These are phyloP conservation scores for Apocrypta bakeri DNA, from an alignment of 1,140 invertebrate species.

Conservation along the genomic window DNA sequence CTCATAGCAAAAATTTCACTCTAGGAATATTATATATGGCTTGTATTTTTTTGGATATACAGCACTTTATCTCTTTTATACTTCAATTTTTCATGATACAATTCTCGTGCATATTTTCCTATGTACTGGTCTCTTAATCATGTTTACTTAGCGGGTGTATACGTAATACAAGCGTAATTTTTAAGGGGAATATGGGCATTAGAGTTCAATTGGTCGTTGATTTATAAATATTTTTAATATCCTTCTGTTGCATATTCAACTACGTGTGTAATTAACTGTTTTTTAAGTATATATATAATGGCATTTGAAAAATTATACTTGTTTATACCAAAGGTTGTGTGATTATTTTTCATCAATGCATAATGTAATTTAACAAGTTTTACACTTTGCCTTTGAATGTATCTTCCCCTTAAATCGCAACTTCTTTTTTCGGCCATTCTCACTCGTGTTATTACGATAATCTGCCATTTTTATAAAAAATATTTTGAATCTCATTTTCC, in stretches of 20 bases:
- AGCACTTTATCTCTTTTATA: neutral
- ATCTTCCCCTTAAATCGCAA: conserved; percentile 22
- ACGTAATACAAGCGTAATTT: conserved; percentile 7
- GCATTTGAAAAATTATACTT: neutral
- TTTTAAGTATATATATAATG: neutral
- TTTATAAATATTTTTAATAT: neutral
- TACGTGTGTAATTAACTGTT: neutral
- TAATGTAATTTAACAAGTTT: neutral
- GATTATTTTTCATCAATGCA: neutral
- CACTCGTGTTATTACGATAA: conserved; percentile 8
- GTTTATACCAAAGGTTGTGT: neutral
- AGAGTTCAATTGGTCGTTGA: neutral
- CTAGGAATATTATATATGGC: conserved; percentile 33
- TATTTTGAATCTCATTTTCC: conserved; percentile 31
- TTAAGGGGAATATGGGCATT: conserved; percentile 8
- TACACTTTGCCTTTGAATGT: neutral
- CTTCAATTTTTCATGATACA: neutral
- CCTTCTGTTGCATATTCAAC: neutral
- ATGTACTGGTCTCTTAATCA: neutral
- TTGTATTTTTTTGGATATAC: conserved; percentile 17
- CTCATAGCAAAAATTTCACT: conserved; percentile 25
- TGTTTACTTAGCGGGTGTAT: neutral
- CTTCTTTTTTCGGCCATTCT: neutral
- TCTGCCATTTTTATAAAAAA: conserved; percentile 35
- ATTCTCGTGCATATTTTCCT: neutral